Evolutionary conservation across 2,888 invertebrate genomes (phyloP), one percentile per base, ranked within the genome.

Genomic region (Meloe dianella): DNA sequence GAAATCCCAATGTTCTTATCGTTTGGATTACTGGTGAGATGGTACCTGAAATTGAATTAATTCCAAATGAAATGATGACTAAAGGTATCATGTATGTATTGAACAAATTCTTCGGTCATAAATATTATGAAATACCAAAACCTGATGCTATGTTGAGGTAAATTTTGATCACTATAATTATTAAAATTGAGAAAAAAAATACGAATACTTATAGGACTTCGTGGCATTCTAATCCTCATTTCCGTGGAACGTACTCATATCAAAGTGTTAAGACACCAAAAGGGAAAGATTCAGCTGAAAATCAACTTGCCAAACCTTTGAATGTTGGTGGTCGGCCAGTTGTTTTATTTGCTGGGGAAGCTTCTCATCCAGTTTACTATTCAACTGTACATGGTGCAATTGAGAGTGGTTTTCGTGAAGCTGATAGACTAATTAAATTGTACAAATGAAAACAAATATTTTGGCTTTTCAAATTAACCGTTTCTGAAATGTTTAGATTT

Each of bases 1-100:
- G 71, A 60, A 88, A 90, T 74, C 87, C 89, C 0, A 85, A 86
- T 35, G 84, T 90, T 3, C 77, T 92, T 14, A 86, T 88, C 61
- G 90, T 86, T 0, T 92, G 92, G 91, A 85, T 91, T 24, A 85
- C 86, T 59, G 91, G 91, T 4, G 82, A 85, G 27, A 86, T 86
- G 71, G 89, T 91, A 5, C 85, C 87, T 64, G 80, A 86, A 60
- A 87, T 91, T 84, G 92, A 93, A 79, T 82, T 79, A 1, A 77
- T 89, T 59, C 77, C 86, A 0, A 86, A 88, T 58, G 83, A 85
- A 32, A 85, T 86, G 63, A 83, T 91, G 6, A 75, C 81, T 12
- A 77, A 84, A 20, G 86, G 85, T 41, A 85, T 88, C 35, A 79
- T 82, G 68, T 80, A 84, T 70, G 74, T 87, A 17, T 77, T 91